Base-by-base conservation (phyloP, 2,797 vertebrate species). In the Lagocephalus sceleratus region DNA sequence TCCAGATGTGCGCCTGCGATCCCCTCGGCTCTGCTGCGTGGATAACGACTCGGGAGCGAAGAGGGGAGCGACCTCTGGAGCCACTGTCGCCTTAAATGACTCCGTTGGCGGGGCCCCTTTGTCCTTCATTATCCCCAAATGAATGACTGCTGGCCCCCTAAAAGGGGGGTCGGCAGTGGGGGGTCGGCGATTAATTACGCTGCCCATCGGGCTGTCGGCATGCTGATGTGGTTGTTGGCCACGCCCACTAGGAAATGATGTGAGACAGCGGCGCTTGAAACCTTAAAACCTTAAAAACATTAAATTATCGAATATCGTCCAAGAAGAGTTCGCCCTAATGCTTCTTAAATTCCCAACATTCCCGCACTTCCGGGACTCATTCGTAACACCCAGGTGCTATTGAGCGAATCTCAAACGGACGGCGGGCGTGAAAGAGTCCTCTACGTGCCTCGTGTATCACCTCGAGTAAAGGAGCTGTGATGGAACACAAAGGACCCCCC, bases 81-180 rank as follows among this genome's bases (percentile, higher is more conserved):
- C 43, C 68, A 57, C 56, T 63, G 48, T 66, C 68, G 66, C 62
- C 49, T 76, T 77, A 75, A 85, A 87, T 82, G 75, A 78, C 71
- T 66, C 71, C 50, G 64, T 57, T 65, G 76, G 78, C 16, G 64
- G 62, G 51, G 14, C 38, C 42, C 63, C 63, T 75, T 80, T 85
- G 77, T 81, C 22, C 17, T 47, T 49, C 47, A 48, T 78, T 69
- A 59, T 52, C 52, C 54, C 71, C 35, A 47, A 58, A 73, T 82
- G 68, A 81, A 59, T 58, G 59, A 57, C 65, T 79, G 78, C 76
- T 57, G 56, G 71, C 8, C 57, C 66, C 52, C 40, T 49, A 25
- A 71, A 51, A 68, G 17, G 32, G 66, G 51, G 52, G 62, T 39
- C 66, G 53, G 1, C 58, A 32, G 71, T 26, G 47, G 76, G 66